A percentile compares a stretch with the other conserved stretches of the same genome.
Conservation (phyloP, 2,797 vertebrate species). For the Danio kyathit region DNA sequence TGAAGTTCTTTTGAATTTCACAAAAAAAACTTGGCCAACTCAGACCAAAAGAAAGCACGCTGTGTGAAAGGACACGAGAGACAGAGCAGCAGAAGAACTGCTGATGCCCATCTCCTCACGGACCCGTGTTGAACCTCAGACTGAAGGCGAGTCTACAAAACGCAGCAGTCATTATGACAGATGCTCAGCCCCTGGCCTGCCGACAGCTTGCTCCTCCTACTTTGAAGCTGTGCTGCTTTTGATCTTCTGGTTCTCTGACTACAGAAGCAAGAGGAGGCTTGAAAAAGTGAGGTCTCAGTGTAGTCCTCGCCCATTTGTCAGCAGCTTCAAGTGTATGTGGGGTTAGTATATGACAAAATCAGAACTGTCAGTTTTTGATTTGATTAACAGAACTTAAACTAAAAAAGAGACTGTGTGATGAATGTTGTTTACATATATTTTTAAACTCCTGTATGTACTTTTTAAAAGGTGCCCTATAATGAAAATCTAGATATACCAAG, state of each 20-base stretch:
- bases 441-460: too few species aligned
- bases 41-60: not conserved
- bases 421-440: too few species aligned
- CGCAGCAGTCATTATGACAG: constrained; percentile 25
- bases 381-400: not conserved
- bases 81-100: constrained; percentile 25
- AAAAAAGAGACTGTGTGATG: not conserved
- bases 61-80: constrained; percentile 27
- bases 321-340: constrained; percentile 1
- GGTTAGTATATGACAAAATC: not conserved
- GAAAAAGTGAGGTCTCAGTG: constrained; percentile 15
- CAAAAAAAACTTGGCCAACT: constrained; percentile 35
- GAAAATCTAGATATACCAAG: too few species aligned
- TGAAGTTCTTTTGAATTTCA: constrained; percentile 18
- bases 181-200: constrained; percentile 8
- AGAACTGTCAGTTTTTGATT: not conserved
- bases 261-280: constrained; percentile 1
- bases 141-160: constrained; percentile 25
- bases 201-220: constrained; percentile 23
- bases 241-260: constrained; percentile 38
- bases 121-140: not conserved
- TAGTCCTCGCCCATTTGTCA: not conserved
- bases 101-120: constrained; percentile 25
- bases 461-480: too few species aligned
- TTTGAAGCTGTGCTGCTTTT: constrained; percentile 28